A percentile compares a stretch with the other conserved stretches of the same genome.
phyloP scores from a whole-genome alignment of 37 sponge, comb jelly and placozoan genomes.

The Mnemiopsis leidyi region DNA sequence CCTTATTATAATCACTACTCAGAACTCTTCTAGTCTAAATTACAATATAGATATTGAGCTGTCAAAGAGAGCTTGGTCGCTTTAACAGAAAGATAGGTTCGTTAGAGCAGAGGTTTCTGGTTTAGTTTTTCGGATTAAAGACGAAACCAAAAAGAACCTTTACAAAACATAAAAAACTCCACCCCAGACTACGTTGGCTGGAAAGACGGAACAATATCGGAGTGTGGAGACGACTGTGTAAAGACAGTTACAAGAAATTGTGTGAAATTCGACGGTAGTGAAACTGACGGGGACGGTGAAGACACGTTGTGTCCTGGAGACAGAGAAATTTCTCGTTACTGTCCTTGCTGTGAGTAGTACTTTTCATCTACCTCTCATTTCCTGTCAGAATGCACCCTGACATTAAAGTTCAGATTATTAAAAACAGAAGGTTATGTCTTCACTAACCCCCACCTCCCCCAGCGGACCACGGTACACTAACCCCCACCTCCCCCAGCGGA shows the following conservation, averaged over 20 bases:
- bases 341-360: not conserved
- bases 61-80: too few species aligned
- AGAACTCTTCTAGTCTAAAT: too few species aligned
- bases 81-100: too few species aligned
- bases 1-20: too few species aligned
- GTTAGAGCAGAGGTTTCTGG: too few species aligned
- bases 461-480: not conserved
- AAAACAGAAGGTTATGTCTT: too few species aligned
- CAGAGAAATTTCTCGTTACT: not conserved
- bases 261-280: too few species aligned
- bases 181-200: not conserved
- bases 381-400: too few species aligned
- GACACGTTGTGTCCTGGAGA: not conserved
- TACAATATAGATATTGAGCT: too few species aligned
- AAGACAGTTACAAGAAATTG: not conserved
- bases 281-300: not conserved
- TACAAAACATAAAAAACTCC: not conserved
- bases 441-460: not conserved
- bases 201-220: not conserved
- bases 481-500: not conserved
- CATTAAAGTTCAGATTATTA: too few species aligned
- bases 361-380: not conserved
- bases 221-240: not conserved
- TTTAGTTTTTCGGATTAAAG: too few species aligned
- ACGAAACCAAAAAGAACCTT: too few species aligned